These are phyloP conservation scores for Dissostichus mawsoni DNA, from an alignment of 2,113 vertebrate species.

Conservation along the genomic window DNA sequence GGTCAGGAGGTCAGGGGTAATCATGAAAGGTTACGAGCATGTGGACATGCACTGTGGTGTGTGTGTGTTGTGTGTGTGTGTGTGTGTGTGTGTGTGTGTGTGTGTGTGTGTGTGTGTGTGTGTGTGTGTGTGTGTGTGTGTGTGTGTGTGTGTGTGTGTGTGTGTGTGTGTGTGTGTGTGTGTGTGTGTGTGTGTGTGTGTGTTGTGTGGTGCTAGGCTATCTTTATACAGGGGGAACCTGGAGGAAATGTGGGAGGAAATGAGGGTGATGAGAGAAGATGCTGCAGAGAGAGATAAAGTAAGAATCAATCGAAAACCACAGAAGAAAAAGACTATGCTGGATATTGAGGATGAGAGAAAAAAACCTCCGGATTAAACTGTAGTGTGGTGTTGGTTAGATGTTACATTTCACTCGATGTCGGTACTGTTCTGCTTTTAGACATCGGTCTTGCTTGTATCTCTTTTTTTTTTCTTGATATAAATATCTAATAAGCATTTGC, in stretches of 20 bases:
- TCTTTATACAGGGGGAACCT: slow-evolving; percentile 61
- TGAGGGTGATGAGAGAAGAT: slow-evolving; percentile 59
- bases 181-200: not conserved
- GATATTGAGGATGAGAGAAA: not conserved
- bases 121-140: slow-evolving; percentile 2
- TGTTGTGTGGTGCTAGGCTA: slow-evolving; percentile 48
- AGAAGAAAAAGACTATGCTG: slow-evolving; percentile 15
- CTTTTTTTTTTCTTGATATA: not conserved
- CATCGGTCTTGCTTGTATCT: too few relatives aligned
- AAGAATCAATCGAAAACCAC: slow-evolving; percentile 31
- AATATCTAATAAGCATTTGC: slow-evolving; percentile 1
- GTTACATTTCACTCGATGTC: not conserved
- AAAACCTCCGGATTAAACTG: not conserved
- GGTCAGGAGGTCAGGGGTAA: slow-evolving; percentile 75
- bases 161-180: not conserved
- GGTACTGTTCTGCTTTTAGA: not conserved
- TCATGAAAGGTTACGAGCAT: slow-evolving; percentile 67
- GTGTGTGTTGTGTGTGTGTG: not conserved
- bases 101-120: slow-evolving; percentile 13
- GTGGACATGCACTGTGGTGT: not conserved
- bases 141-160: slow-evolving; percentile 21
- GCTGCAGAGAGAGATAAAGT: slow-evolving; percentile 50
- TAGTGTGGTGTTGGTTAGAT: not conserved
- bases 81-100: slow-evolving; percentile 13
- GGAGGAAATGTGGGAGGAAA: slow-evolving; percentile 49